These are phyloP conservation scores for Eira barbara DNA, from an alignment of 2,113 vertebrate genomes.

Conservation along the genomic window DNA sequence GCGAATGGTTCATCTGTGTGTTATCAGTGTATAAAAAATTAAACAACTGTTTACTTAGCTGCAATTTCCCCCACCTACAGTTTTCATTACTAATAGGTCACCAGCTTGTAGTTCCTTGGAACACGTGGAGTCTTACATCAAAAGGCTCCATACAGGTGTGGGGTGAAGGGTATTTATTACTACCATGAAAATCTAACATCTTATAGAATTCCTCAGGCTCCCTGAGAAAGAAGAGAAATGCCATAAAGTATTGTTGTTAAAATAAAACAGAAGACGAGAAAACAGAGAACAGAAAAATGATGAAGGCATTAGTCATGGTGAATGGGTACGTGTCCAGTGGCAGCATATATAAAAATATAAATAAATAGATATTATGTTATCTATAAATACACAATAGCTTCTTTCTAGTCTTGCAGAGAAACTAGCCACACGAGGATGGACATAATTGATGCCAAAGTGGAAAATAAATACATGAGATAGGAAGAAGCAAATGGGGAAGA, in stretches of 20 bases:
- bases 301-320: neutral
- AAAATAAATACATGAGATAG: neutral
- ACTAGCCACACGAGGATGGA: neutral
- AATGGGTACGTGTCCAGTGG: neutral
- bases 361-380: neutral
- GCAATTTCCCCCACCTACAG: neutral
- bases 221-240: neutral
- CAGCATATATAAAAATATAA: neutral
- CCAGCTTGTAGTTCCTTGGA: neutral
- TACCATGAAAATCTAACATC: neutral
- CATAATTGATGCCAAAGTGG: neutral
- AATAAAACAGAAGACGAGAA: neutral
- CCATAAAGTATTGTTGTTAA: neutral
- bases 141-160: neutral
- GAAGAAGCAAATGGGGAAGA: slow-evolving; percentile 41
- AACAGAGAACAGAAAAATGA: neutral
- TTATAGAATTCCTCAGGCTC: neutral
- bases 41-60: neutral
- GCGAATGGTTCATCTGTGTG: neutral
- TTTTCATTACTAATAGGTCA: neutral
- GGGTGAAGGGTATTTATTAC: neutral
- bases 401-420: slow-evolving; percentile 44
- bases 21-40: neutral
- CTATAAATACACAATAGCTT: neutral
- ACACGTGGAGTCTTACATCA: neutral